A percentile compares a stretch with the other conserved stretches of the same genome.
Conservation (phyloP, 1,140 invertebrate genomes). For the Periplaneta americana region DNA sequence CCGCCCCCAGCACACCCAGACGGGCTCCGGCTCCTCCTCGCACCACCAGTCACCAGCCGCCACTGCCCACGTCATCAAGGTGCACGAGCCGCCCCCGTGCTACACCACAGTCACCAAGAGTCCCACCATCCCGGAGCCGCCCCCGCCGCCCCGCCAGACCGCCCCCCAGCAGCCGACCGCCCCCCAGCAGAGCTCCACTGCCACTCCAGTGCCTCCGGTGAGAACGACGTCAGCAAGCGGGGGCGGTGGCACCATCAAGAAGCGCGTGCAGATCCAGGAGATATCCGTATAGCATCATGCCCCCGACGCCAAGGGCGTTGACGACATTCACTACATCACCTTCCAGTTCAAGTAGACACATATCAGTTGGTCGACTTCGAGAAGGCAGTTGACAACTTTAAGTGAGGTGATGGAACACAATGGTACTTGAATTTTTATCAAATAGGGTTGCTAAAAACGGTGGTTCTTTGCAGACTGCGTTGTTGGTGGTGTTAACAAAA, state of each 20-base stretch:
- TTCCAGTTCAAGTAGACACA: neutral
- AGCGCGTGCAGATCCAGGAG: slow-evolving; percentile 60
- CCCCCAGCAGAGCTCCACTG: slow-evolving; percentile 12
- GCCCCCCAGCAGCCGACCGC: neutral
- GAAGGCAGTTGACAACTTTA: no score
- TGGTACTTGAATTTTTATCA: no score
- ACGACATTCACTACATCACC: neutral
- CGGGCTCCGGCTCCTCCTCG: neutral
- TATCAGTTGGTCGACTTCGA: neutral
- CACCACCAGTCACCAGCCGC: neutral
- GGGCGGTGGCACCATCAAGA: slow-evolving; percentile 50
- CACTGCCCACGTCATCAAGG: slow-evolving; percentile 12
- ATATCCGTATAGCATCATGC: slow-evolving; percentile 51
- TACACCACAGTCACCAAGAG: slow-evolving; percentile 29
- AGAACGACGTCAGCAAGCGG: slow-evolving; percentile 31
- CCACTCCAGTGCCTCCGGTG: slow-evolving; percentile 40
- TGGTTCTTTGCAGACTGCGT: no score
- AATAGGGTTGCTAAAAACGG: no score
- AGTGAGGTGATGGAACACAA: no score
- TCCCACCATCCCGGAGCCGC: slow-evolving; percentile 32
- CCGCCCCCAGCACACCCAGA: slow-evolving; percentile 22
- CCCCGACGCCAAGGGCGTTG: neutral
- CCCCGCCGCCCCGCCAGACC: slow-evolving; percentile 21
- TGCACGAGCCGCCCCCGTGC: slow-evolving; percentile 33
- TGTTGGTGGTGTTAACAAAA: no score